phyloP scores from a whole-genome alignment of 1,140 invertebrate genomes.

The Hormaphis cornu region DNA sequence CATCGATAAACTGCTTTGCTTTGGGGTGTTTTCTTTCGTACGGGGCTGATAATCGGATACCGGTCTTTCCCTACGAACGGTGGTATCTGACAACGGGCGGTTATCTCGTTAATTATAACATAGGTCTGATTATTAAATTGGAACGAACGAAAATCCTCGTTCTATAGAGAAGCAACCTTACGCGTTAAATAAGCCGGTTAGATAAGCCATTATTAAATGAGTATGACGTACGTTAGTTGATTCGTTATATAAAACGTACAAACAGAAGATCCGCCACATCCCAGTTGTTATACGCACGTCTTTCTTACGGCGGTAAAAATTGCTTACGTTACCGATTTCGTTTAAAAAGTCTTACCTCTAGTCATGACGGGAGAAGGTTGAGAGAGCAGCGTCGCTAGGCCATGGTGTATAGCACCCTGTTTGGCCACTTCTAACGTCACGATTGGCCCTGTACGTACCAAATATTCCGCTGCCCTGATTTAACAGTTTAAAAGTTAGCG shows the following conservation, averaged over 20 bases:
- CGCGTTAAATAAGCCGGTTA: too few species aligned
- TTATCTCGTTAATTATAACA: too few species aligned
- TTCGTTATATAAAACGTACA: too few species aligned
- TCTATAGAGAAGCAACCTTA: too few species aligned
- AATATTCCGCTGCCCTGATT: slow-evolving; percentile 81
- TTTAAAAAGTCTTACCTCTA: slow-evolving; percentile 51
- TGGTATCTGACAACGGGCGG: background rate
- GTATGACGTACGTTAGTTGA: too few species aligned
- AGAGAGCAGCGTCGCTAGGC: slow-evolving; percentile 82
- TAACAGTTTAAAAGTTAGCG: slow-evolving; percentile 29
- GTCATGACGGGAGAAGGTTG: slow-evolving; percentile 78
- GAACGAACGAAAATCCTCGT: too few species aligned
- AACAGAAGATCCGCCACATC: too few species aligned
- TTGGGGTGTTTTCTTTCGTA: background rate
- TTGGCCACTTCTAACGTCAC: slow-evolving; percentile 94
- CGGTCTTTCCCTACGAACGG: slow-evolving; percentile 19
- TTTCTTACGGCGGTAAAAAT: background rate
- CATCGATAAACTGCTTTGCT: slow-evolving; percentile 21
- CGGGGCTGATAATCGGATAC: slow-evolving; percentile 27
- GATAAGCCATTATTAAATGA: too few species aligned
- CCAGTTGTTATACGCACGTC: background rate
- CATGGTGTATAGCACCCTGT: slow-evolving; percentile 93
- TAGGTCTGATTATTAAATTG: too few species aligned
- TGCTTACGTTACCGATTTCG: background rate
- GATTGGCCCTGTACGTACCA: slow-evolving; percentile 84